phyloP scores from a whole-genome alignment of 2,797 vertebrate genomes.

The Crax fasciolata region DNA sequence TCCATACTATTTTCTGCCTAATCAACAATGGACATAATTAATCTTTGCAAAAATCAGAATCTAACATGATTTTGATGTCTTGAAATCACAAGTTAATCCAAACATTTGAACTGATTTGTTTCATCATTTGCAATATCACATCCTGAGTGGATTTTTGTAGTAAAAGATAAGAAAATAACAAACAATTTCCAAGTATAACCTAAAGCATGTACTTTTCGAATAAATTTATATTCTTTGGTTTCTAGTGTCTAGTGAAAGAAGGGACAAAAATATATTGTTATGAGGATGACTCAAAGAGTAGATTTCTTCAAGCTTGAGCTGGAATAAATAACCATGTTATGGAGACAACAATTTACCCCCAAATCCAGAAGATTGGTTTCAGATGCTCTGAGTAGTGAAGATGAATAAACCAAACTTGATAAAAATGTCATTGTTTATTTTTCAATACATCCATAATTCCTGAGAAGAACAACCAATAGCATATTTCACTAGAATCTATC shows the following conservation, averaged over 20 bases:
- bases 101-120: neutral
- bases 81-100: neutral
- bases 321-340: neutral
- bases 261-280: neutral
- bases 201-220: neutral
- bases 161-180: neutral
- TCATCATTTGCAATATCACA: neutral
- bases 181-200: neutral
- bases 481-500: neutral
- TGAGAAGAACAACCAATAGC: neutral
- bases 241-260: neutral
- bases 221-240: neutral
- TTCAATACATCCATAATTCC: neutral
- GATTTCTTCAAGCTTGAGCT: neutral
- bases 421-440: neutral
- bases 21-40: neutral
- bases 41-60: neutral
- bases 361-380: neutral
- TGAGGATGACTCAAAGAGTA: neutral
- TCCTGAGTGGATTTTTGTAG: neutral
- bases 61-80: neutral
- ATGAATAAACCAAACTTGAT: neutral
- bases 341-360: too few relatives aligned
- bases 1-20: neutral
- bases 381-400: neutral